Base-by-base conservation (phyloP, 2,888 invertebrate genomes). In the Busseola fusca region DNA sequence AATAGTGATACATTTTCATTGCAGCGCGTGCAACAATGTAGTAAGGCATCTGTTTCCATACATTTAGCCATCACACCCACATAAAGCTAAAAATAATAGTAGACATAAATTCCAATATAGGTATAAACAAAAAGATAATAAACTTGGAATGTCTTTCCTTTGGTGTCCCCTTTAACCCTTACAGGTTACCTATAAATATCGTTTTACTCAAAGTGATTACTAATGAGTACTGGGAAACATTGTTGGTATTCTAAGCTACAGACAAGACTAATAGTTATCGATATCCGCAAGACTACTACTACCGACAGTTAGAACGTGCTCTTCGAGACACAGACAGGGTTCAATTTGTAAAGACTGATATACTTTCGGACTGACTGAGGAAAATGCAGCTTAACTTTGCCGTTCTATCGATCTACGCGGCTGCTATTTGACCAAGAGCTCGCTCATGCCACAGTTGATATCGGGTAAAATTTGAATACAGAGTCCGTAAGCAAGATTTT, bases 341-440 rank as follows among this genome's bases (percentile, higher is more conserved):
- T 37, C 10, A n/a, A 56, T 63, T 14, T 45, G 30, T 21, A 21
- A 64, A 58, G 48, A 57, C 57, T 25, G 30, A n/a, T 37, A 27
- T 37, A 21, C 5, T 3, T 18, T 50, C 21, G 3, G 30, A 18
- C 14, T 64, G 56, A 7, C 21, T 25, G 27, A 10, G 42, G 10
- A 30, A 25, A 48, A 64, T 64, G 37, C 56, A 48, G 57, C 30
- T 34, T 18, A 57, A 42, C 34, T 66, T 42, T 37, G 3, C n/a
- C 4, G 50, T 66, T 58, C 48, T 14, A 65, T 75, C 27, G 72
- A 67, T 42, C 56, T 2, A 3, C 18, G 21, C n/a, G 37, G 3
- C 14, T 50, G 21, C 42, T 57, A 48, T 58, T 50, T 27, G 42
- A 21, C 42, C 12, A 50, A 64, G 34, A 42, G 40, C 9, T 45